A percentile compares a stretch with the other conserved stretches of the same genome.
Conservation (phyloP, 1,140 invertebrate species). For the Drosophila asahinai region DNA sequence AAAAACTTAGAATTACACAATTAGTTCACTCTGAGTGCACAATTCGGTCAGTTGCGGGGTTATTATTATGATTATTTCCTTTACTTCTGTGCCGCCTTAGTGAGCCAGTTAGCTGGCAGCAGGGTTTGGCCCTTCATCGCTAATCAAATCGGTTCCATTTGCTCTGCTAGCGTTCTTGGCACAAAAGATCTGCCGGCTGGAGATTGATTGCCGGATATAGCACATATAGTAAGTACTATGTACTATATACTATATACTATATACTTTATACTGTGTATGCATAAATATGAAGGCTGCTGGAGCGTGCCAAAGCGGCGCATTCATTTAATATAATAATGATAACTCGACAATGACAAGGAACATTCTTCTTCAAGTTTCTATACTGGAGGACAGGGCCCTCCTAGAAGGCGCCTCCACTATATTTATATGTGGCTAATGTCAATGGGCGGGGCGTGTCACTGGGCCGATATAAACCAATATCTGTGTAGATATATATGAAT, state of each 20-base stretch:
- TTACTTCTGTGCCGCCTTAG: background rate
- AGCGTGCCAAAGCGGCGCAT: conserved; percentile 76
- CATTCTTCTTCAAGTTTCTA: conserved; percentile 17
- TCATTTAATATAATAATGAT: conserved; percentile 76
- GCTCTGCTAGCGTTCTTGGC: background rate
- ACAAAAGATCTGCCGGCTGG: conserved; percentile 1
- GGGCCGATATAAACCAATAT: conserved; percentile 25
- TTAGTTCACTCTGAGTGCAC: conserved; percentile 77
- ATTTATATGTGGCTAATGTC: conserved; percentile 23
- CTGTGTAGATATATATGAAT: conserved; percentile 2
- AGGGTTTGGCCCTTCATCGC: conserved; percentile 23
- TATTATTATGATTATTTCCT: conserved; percentile 20
- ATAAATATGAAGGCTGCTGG: conserved; percentile 14
- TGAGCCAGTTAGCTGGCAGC: background rate
- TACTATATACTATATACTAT: background rate
- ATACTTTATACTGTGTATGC: background rate
- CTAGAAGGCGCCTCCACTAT: conserved; percentile 3
- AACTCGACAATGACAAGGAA: conserved; percentile 68
- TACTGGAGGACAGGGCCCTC: conserved; percentile 10
- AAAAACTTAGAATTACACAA: conserved; percentile 66
- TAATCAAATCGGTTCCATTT: conserved; percentile 34
- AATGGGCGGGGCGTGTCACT: conserved; percentile 53
- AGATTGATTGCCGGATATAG: conserved; percentile 36
- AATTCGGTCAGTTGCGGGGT: conserved; percentile 53
- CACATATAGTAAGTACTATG: background rate